Conservation (phyloP, 2,888 invertebrate species). For the Acanthosoma haemorrhoidale region DNA sequence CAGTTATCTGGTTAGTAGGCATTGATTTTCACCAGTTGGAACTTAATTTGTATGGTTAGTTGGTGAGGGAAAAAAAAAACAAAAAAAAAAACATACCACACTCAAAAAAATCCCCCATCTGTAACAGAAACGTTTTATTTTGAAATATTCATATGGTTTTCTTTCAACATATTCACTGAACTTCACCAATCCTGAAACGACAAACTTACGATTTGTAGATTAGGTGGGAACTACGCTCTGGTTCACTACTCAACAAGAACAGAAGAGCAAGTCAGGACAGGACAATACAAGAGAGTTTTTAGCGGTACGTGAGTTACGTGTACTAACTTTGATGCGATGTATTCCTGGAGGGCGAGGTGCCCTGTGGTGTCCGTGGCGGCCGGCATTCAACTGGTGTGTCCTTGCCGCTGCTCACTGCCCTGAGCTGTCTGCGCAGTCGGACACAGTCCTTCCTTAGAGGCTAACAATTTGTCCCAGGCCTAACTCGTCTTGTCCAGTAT, state of each 20-base stretch:
- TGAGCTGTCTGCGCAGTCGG: neutral
- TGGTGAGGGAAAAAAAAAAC: too few relatives aligned
- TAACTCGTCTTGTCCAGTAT: too few relatives aligned
- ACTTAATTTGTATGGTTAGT: too few relatives aligned
- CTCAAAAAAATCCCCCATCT: neutral
- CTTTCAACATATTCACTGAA: neutral
- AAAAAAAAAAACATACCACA: too few relatives aligned
- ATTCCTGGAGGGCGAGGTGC: conserved; percentile 26
- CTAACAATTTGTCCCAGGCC: too few relatives aligned
- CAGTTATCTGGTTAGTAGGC: too few relatives aligned
- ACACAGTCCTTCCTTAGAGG: too few relatives aligned
- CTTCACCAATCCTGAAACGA: neutral
- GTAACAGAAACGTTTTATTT: neutral
- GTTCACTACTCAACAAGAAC: neutral
- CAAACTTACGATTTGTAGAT: neutral
- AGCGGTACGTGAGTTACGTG: too few relatives aligned
- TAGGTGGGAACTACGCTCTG: too few relatives aligned
- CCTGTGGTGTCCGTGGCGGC: conserved; percentile 5
- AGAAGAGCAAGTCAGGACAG: too few relatives aligned
- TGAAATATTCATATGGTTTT: neutral
- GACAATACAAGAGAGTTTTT: neutral
- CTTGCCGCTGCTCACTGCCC: neutral
- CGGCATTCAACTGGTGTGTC: conserved; percentile 24
- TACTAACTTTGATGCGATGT: conserved; percentile 25
- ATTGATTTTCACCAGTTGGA: too few relatives aligned